Percentiles rank a stretch among this genome's conserved stretches.
These are phyloP conservation scores for Lacerta bilineata DNA, from an alignment of 2,797 vertebrate genomes.

Conservation along the genomic window DNA sequence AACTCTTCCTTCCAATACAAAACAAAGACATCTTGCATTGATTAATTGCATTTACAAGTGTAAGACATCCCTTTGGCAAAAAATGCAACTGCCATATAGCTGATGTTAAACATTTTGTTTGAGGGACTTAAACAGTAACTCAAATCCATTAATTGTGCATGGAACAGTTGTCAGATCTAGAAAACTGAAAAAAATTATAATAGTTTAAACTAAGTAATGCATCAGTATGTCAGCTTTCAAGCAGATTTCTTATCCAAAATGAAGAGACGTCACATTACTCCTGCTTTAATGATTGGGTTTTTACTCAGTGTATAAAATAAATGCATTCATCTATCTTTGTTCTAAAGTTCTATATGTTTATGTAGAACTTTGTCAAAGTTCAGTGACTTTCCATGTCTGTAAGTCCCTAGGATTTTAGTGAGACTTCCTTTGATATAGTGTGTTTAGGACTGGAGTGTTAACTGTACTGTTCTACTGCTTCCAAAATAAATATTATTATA, in stretches of 20 bases:
- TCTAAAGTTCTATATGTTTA: conserved; percentile 46
- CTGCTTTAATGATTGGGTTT: conserved; percentile 43
- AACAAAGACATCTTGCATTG: background rate
- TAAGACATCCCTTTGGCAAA: background rate
- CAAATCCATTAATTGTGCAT: conserved; percentile 43
- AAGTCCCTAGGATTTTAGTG: background rate
- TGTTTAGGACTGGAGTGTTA: conserved; percentile 39
- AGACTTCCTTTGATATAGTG: background rate
- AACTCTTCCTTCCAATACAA: background rate
- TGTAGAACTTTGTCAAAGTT: conserved; percentile 38
- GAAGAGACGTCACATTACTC: conserved; percentile 31
- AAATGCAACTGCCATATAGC: conserved; percentile 20
- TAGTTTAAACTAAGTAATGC: conserved; percentile 48
- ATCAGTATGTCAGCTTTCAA: conserved; percentile 15
- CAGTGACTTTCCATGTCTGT: conserved; percentile 46
- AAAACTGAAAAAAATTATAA: conserved; percentile 6
- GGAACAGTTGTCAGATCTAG: conserved; percentile 37
- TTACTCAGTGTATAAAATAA: conserved; percentile 47
- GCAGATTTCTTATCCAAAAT: conserved; percentile 49
- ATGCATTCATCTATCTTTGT: conserved; percentile 40
- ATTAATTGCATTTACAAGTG: background rate
- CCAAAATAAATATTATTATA: conserved; percentile 56
- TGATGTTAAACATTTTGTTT: background rate
- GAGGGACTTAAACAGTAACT: conserved; percentile 16
- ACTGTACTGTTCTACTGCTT: conserved; percentile 56